Conservation (phyloP, 23 tunicate species). For the Ciona savignyi region DNA sequence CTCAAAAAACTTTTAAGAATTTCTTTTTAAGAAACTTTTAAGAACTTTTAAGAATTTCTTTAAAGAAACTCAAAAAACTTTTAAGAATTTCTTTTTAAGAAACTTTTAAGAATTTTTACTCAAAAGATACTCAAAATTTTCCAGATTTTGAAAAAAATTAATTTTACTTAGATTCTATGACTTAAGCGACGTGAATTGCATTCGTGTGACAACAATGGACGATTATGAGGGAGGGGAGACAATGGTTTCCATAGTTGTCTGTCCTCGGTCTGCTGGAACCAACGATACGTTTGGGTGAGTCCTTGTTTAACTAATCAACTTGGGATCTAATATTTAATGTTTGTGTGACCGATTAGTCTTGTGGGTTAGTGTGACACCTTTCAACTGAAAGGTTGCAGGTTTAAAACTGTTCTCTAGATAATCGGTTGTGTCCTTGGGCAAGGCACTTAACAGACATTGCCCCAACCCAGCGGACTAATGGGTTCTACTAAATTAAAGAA, state of each 20-base stretch:
- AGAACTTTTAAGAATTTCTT: not conserved
- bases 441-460: no score
- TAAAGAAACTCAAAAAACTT: not conserved
- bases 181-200: constrained; percentile 39
- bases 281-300: not conserved
- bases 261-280: not conserved
- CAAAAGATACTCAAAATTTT: no score
- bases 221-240: constrained; percentile 6
- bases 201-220: constrained; percentile 21
- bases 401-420: no score
- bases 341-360: not conserved
- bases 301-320: not conserved
- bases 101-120: not conserved
- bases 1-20: not conserved
- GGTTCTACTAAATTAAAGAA: no score
- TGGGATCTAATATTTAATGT: no score
- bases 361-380: no score
- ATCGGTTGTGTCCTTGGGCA: no score
- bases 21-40: not conserved
- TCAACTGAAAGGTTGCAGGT: no score
- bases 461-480: not conserved
- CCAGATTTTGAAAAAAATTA: not conserved
- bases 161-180: constrained; percentile 27
- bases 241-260: constrained; percentile 11
- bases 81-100: not conserved